A percentile compares a stretch with the other conserved stretches of the same genome.
These are phyloP conservation scores for Tychaedon coryphoeus DNA, from an alignment of 2,113 vertebrate species.

Conservation along the genomic window DNA sequence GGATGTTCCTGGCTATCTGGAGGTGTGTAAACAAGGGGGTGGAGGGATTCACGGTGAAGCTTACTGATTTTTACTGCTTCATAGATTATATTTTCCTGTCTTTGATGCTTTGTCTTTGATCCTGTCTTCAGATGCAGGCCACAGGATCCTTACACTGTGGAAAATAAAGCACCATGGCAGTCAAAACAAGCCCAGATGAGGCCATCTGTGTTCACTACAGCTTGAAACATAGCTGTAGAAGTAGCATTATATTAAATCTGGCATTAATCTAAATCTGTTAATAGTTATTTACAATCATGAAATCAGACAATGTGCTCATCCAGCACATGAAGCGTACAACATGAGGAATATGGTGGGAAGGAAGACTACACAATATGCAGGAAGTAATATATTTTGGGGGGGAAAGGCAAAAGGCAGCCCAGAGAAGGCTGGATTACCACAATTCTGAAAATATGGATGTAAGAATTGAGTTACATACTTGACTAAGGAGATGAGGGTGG, in stretches of 20 bases:
- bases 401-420: neutral
- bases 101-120: neutral
- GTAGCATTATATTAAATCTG: neutral
- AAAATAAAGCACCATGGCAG: neutral
- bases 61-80: neutral
- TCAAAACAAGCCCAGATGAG: neutral
- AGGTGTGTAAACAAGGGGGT: neutral
- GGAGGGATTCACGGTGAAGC: rapidly evolving
- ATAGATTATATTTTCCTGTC: neutral
- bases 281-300: neutral
- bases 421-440: neutral
- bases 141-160: neutral
- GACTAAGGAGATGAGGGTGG: neutral
- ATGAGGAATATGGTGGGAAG: neutral
- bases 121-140: neutral
- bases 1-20: neutral
- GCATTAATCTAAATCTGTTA: neutral
- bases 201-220: neutral
- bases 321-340: neutral
- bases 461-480: neutral
- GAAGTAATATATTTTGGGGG: neutral
- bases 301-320: neutral
- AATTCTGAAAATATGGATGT: neutral
- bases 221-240: neutral
- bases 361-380: neutral